These are phyloP conservation scores for Sapayoa aenigma DNA, from an alignment of 2,113 vertebrate species.

Conservation along the genomic window DNA sequence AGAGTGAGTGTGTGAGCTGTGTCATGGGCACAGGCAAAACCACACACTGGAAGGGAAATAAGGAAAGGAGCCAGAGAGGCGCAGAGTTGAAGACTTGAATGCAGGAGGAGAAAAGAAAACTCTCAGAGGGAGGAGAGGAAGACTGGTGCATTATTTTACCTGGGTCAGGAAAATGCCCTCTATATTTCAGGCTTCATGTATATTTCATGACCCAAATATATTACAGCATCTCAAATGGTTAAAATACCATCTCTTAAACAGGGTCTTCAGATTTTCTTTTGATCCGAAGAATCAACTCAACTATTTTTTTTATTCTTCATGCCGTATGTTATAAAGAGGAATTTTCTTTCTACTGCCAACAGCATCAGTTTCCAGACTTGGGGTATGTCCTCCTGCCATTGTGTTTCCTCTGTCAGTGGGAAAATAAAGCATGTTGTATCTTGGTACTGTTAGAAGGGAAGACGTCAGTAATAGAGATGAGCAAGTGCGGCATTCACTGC, in stretches of 20 bases:
- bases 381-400: not conserved
- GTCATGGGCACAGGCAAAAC: not conserved
- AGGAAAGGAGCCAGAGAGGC: not conserved
- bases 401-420: not conserved
- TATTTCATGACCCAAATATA: not conserved
- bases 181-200: not conserved
- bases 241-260: not conserved
- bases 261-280: not conserved
- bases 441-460: not conserved
- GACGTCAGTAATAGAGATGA: not conserved
- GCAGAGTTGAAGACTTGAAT: not conserved
- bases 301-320: not conserved
- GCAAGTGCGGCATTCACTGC: not conserved
- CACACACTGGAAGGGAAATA: not conserved
- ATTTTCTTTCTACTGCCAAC: not conserved
- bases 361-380: not conserved
- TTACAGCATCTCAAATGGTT: not conserved
- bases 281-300: not conserved
- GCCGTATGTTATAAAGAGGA: not conserved
- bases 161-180: not conserved
- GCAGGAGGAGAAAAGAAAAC: not conserved
- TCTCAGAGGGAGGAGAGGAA: not conserved
- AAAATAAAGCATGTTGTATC: not conserved
- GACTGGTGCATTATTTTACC: not conserved
- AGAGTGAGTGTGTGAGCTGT: not conserved